Evolutionary conservation across 1,140 invertebrate genomes (phyloP), one percentile per base, ranked within the genome.

Genomic region (Drosophila arawakana): DNA sequence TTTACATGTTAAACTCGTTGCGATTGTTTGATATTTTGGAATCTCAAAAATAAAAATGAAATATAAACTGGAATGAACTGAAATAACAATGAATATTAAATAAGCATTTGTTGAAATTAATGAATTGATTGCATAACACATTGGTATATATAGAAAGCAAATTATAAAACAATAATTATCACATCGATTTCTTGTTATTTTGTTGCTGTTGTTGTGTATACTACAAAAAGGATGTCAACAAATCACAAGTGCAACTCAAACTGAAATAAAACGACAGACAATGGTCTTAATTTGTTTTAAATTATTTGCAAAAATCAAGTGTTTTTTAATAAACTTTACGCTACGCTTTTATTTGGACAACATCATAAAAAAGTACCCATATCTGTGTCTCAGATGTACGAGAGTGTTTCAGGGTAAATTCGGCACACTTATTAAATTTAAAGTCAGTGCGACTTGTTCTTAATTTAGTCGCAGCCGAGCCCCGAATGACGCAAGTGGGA

Each of bases 361-460:
- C 39, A 34, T 41, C 49, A 1, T 25, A 47, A 60, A 59, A 63
- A 10, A 18, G 46, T 52, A 43, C 15, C 55, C 25, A 34, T 7
- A 13, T 25, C 46, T 35, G 46, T 39, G 35, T 41, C 37, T 65
- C 35, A 39, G n/a, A 6, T n/a, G 41, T 43, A 5, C 13, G 41
- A 43, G n/a, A 13, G 6, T 62, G 11, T 46, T 30, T 52, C 63
- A 39, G 41, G 60, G 11, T 68, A 59, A 54, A 60, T 61, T 47
- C 72, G 72, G 72, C 72, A 74, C 72, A 74, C 72, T 70, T 74
- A 55, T 74, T 58, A 58, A 74, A 62, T 62, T 58, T 61, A 58
- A 21, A 69, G 21, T 30, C 70, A 15, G 54, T 44, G 54, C 34
- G 49, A 73, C 39, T 49, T 69, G 57, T 61, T 61, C 52, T 57